Evolutionary conservation across 2,113 vertebrate genomes (phyloP).

Genomic region (Diadophis punctatus): DNA sequence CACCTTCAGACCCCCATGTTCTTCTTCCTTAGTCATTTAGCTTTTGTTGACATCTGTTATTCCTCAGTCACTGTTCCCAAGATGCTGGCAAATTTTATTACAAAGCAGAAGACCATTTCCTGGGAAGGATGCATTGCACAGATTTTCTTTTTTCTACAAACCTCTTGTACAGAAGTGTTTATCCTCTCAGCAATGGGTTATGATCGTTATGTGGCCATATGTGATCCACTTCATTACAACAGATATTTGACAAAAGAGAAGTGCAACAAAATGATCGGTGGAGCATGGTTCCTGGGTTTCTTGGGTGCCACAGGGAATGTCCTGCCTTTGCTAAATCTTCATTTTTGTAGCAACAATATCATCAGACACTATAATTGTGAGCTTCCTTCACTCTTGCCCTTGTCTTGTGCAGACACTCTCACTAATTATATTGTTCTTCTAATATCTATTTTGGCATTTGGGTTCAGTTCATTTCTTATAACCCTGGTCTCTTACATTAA

Average conservation of each 20-base stretch:
- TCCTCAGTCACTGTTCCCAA: background rate
- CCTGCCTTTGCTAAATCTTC: slow-evolving; percentile 16
- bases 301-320: background rate
- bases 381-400: slow-evolving; percentile 3
- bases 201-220: background rate
- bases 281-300: background rate
- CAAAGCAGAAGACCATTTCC: background rate
- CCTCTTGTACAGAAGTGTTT: background rate
- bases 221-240: background rate
- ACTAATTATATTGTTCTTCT: background rate
- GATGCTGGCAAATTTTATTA: background rate
- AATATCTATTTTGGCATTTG: background rate
- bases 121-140: background rate
- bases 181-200: background rate
- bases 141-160: background rate
- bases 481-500: background rate
- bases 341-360: background rate
- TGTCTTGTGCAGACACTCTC: slow-evolving; percentile 11
- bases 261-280: background rate
- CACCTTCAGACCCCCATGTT: background rate
- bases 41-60: background rate
- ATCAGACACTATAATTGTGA: slow-evolving; percentile 18
- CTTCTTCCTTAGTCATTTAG: background rate
- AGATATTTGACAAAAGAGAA: background rate
- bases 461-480: background rate